Base-by-base conservation (phyloP, 2,888 invertebrate genomes). In the Dermolepida albohirtum region DNA sequence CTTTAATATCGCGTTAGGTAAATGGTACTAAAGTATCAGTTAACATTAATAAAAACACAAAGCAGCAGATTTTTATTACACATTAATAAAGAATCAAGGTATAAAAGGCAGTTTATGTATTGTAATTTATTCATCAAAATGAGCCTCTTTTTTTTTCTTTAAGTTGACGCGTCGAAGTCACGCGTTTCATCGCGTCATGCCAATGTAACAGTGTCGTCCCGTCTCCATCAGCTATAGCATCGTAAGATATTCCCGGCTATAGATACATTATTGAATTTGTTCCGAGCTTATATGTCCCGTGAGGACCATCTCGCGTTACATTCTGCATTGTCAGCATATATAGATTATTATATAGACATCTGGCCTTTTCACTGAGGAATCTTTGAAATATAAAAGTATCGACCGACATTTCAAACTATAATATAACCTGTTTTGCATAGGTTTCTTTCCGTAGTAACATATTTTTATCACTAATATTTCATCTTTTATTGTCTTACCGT, bases 321-420 rank as follows among this genome's bases (percentile, higher is more conserved):
- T 82, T 78, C 81, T 80, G 82, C 82, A 81, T 83, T 83, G 84
- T 84, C 84, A 84, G 84, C 84, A 83, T 82, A 84, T 84, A 84
- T 84, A 83, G 83, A 83, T 83, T 84, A 84, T 84, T 84, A 84
- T 83, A 83, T 83, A 83, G 83, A 83, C 83, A 84, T 84, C 83
- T 83, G 83, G 82, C 79, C 79, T 80, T 78, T 78, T 80, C 79
- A 80, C 78, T 80, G 81, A 79, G 76, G 78, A 80, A 79, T 78
- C 78, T 77, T 76, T 76, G 73, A 43, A 57, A 57, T 57, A 57
- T 57, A 57, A 57, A 57, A 57, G 57, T 57, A 57, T 57, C 57
- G 57, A 57, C 12, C 57, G 43, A 27, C 43, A 72, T 29, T 63
- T 66, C 50, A 59, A 66, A 69, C 66, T 63, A 65, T 68, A 68